Percentiles rank a stretch among this genome's conserved stretches.
phyloP scores from a whole-genome alignment of 2,888 invertebrate genomes.

The Harpagoxenus sublaevis region DNA sequence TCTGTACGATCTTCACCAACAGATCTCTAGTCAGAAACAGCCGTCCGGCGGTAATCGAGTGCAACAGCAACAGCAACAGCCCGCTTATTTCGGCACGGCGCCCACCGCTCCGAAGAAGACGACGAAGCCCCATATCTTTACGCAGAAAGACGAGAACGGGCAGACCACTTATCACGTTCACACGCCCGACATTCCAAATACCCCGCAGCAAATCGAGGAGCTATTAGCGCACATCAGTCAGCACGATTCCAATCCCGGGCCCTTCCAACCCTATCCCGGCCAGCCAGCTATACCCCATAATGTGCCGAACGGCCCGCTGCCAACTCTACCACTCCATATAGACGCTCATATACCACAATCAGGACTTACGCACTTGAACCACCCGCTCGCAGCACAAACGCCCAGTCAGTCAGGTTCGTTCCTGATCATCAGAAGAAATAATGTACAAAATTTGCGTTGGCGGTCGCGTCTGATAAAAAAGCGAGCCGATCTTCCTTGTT shows the following conservation, averaged over 20 bases:
- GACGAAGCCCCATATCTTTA: conserved; percentile 80
- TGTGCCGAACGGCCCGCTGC: conserved; percentile 70
- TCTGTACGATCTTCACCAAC: conserved; percentile 82
- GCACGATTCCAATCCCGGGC: conserved; percentile 82
- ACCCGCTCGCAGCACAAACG: conserved; percentile 82
- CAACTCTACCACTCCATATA: conserved; percentile 77
- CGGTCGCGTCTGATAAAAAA: not conserved
- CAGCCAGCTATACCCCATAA: conserved; percentile 77
- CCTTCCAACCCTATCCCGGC: conserved; percentile 82
- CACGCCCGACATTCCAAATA: conserved; percentile 81
- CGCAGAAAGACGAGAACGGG: conserved; percentile 83
- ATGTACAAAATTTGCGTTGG: conserved; percentile 9
- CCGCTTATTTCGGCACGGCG: conserved; percentile 74
- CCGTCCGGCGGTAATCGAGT: conserved; percentile 71
- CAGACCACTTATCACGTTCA: conserved; percentile 84
- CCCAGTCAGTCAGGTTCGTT: conserved; percentile 85
- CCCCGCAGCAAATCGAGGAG: conserved; percentile 84
- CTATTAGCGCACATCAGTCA: conserved; percentile 84
- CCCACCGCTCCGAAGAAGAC: conserved; percentile 81
- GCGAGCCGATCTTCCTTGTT: not conserved
- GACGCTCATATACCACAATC: conserved; percentile 81
- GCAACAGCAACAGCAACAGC: conserved; percentile 59
- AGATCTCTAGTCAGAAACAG: conserved; percentile 78
- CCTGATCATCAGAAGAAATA: conserved; percentile 64
- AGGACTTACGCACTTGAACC: conserved; percentile 82